Conservation (phyloP, 2,797 vertebrate species). For the Antrozous pallidus region DNA sequence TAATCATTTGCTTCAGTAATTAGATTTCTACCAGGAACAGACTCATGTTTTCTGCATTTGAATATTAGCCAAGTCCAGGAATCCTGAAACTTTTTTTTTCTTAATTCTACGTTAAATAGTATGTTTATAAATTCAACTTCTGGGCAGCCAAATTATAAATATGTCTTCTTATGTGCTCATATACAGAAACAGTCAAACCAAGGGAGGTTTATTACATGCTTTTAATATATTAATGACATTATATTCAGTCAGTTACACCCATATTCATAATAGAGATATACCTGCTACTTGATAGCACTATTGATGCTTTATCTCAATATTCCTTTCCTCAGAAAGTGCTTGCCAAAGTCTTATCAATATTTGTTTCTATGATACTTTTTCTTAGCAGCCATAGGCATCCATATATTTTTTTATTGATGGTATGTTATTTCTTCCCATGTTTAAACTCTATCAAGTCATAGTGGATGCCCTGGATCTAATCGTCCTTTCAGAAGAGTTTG, state of each 20-base stretch:
- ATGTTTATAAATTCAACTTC: neutral
- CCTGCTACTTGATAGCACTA: neutral
- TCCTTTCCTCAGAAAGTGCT: neutral
- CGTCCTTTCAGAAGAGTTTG: neutral
- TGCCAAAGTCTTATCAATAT: neutral
- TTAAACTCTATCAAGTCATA: neutral
- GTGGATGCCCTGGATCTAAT: neutral
- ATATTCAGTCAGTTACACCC: neutral
- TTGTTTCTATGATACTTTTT: neutral
- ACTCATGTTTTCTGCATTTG: neutral
- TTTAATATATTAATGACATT: neutral
- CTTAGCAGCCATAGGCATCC: neutral
- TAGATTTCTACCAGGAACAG: neutral
- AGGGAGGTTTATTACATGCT: neutral
- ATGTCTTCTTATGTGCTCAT: neutral
- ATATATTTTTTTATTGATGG: neutral
- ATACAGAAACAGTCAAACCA: neutral
- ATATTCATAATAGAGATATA: neutral
- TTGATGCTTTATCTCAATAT: too few relatives aligned
- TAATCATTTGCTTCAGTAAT: neutral
- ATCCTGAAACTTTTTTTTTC: neutral
- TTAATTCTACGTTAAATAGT: neutral
- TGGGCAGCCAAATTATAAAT: neutral
- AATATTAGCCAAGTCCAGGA: neutral
- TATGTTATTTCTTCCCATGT: neutral